Percentiles rank a stretch among this genome's conserved stretches.
phyloP scores from a whole-genome alignment of 2,797 vertebrate genomes.

The Sebastes iracundus region DNA sequence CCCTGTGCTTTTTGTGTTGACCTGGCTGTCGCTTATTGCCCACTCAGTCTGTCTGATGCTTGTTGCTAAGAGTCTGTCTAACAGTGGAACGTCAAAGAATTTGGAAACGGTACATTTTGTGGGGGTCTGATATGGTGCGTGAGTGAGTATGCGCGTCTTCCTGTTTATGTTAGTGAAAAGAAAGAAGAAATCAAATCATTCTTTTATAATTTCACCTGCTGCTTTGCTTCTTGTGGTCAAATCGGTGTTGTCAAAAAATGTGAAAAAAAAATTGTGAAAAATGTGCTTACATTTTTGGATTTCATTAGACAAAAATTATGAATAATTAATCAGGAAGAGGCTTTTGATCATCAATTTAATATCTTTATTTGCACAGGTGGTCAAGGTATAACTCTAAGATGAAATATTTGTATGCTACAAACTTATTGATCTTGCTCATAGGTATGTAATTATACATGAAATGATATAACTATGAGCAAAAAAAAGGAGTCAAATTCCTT shows the following conservation, averaged over 20 bases:
- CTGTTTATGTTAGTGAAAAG: conserved; percentile 26
- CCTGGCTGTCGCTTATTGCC: conserved; percentile 28
- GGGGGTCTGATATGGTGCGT: not conserved
- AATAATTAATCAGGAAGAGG: not conserved
- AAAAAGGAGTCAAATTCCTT: not conserved
- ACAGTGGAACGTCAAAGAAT: conserved; percentile 6
- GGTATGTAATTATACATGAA: not conserved
- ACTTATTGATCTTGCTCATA: not conserved
- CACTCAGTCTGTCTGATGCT: conserved; percentile 41
- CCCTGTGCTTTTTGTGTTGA: conserved; percentile 32
- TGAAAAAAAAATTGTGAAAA: conserved; percentile 4
- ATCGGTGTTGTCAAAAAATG: conserved; percentile 38
- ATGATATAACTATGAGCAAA: not conserved
- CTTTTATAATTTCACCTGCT: conserved; percentile 35
- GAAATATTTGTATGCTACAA: not conserved
- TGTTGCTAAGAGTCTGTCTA: conserved; percentile 31
- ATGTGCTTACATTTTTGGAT: conserved; percentile 1
- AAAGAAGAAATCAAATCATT: not conserved
- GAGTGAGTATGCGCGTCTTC: conserved; percentile 10
- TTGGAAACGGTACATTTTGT: conserved; percentile 21
- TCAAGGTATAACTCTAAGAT: not conserved
- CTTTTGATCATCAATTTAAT: not conserved
- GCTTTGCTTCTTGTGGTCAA: conserved; percentile 51
- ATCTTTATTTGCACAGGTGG: conserved; percentile 18
- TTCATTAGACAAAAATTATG: not conserved